These are phyloP conservation scores for Epistrophe grossulariae DNA, from an alignment of 2,888 invertebrate species.

Conservation along the genomic window DNA sequence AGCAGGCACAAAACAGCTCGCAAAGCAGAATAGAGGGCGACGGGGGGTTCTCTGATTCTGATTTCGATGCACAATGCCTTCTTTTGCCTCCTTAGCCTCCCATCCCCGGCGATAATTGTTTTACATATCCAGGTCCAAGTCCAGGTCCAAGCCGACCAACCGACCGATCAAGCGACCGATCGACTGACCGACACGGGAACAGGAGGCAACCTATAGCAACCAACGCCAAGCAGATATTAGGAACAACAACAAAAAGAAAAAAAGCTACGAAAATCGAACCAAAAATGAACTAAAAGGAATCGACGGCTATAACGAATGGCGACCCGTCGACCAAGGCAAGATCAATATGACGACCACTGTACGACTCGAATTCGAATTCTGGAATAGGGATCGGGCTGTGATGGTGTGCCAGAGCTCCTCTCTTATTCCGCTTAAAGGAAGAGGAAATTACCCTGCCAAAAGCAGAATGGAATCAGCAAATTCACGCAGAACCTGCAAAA, in stretches of 20 bases:
- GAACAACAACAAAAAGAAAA: neutral
- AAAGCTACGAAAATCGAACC: slow-evolving; percentile 61
- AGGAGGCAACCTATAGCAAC: slow-evolving; percentile 44
- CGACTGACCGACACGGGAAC: slow-evolving; percentile 42
- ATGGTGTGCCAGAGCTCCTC: slow-evolving; percentile 10
- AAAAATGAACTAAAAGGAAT: slow-evolving; percentile 68
- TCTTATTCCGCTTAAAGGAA: slow-evolving; percentile 29
- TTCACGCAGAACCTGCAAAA: slow-evolving; percentile 70
- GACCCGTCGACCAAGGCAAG: slow-evolving; percentile 55
- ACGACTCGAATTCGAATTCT: slow-evolving; percentile 32
- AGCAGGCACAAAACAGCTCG: slow-evolving; percentile 31
- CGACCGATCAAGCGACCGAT: neutral
- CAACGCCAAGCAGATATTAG: slow-evolving; percentile 26
- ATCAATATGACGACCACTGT: slow-evolving; percentile 67
- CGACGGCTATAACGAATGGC: slow-evolving; percentile 72
- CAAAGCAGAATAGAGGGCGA: neutral
- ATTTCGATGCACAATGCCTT: slow-evolving; percentile 33
- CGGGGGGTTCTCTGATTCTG: slow-evolving; percentile 5
- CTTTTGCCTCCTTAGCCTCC: slow-evolving; percentile 43
- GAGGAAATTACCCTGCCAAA: slow-evolving; percentile 74
- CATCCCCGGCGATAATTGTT: slow-evolving; percentile 72
- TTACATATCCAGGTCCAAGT: slow-evolving; percentile 56
- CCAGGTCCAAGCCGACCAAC: neutral
- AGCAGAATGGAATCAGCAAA: slow-evolving; percentile 71
- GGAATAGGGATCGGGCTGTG: slow-evolving; percentile 7